Conservation (phyloP, 2,888 invertebrate genomes). For the Cecidostiba fungosa region DNA sequence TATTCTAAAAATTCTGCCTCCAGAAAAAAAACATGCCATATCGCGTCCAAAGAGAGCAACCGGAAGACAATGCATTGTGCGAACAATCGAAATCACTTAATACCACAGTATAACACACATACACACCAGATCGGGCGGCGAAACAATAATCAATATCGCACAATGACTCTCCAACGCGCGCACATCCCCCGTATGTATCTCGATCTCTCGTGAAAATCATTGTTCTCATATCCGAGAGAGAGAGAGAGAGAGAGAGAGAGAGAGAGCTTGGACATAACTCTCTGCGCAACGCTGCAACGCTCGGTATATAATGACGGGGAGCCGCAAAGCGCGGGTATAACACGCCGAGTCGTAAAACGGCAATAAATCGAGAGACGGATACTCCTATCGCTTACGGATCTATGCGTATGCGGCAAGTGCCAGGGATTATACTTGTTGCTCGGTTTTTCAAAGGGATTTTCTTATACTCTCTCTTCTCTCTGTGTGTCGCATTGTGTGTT, state of each 20-base stretch:
- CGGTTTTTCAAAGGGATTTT: background rate
- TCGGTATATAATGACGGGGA: constrained; percentile 32
- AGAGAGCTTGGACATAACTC: constrained; percentile 14
- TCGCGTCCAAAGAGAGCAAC: background rate
- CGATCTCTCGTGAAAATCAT: constrained; percentile 52
- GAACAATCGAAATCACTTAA: constrained; percentile 54
- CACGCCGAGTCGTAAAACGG: constrained; percentile 52
- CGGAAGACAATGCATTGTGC: background rate
- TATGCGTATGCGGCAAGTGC: constrained; percentile 13
- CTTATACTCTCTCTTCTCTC: constrained; percentile 19
- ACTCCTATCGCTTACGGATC: constrained; percentile 49
- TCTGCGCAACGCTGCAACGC: background rate
- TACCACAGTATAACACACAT: background rate
- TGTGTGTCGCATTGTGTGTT: background rate
- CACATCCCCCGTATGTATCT: background rate
- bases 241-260: background rate
- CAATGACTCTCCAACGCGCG: constrained; percentile 13
- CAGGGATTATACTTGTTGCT: constrained; percentile 1
- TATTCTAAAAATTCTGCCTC: background rate
- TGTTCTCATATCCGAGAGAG: constrained; percentile 44
- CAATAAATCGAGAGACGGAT: constrained; percentile 58
- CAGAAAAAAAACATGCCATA: background rate
- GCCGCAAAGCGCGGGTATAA: constrained; percentile 38
- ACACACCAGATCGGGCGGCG: background rate
- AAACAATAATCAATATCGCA: constrained; percentile 39